Percentiles rank a stretch among this genome's conserved stretches.
phyloP scores from a whole-genome alignment of 1,140 invertebrate species.

The Brachionus rubens region DNA sequence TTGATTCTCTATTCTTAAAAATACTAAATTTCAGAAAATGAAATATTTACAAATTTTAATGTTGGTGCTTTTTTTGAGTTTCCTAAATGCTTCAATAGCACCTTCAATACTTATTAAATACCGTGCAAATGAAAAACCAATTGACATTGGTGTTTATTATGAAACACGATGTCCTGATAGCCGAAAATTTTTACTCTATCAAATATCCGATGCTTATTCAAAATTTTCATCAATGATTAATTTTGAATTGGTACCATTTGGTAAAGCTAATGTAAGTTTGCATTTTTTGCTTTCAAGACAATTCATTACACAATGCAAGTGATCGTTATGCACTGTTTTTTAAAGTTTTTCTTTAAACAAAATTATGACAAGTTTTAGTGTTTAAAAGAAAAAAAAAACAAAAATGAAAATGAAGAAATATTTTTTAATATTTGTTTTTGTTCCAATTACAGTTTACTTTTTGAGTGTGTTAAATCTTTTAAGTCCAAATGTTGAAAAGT shows the following conservation, averaged over 20 bases:
- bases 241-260: constrained; percentile 19
- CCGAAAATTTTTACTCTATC: not conserved
- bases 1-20: too few species aligned
- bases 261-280: constrained; percentile 32
- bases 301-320: too few species aligned
- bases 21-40: too few species aligned
- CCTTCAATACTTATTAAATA: too few species aligned
- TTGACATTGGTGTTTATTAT: constrained; percentile 36
- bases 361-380: not conserved
- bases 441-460: not conserved
- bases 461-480: not conserved
- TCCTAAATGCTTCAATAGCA: too few species aligned
- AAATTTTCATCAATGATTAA: constrained; percentile 21
- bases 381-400: too few species aligned
- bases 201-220: not conserved
- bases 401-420: constrained; percentile 32
- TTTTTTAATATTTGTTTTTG: not conserved
- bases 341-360: not conserved
- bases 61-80: too few species aligned
- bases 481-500: too few species aligned
- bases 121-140: not conserved
- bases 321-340: too few species aligned
- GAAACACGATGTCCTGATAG: constrained; percentile 43
- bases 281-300: too few species aligned
- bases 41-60: too few species aligned